Evolutionary conservation across 2,888 invertebrate genomes (phyloP).

Genomic region (Apamea anceps): DNA sequence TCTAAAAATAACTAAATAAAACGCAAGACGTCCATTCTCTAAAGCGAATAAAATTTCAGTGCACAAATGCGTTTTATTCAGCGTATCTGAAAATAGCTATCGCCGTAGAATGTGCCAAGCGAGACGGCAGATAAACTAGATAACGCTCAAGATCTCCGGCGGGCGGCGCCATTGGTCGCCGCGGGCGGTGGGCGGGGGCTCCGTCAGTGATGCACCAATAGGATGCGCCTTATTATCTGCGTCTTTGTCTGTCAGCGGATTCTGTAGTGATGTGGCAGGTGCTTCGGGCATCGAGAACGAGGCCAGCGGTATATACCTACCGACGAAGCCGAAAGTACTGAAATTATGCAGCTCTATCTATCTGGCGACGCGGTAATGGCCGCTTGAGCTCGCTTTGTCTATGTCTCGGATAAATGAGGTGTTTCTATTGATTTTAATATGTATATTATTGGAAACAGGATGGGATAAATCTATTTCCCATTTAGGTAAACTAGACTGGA

Average conservation of each 20-base stretch:
- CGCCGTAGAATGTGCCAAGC: constrained; percentile 80
- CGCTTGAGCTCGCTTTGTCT: constrained; percentile 21
- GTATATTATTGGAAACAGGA: background rate
- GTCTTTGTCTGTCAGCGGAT: constrained; percentile 90
- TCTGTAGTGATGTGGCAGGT: constrained; percentile 82
- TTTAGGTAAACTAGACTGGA: background rate
- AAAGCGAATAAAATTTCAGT: constrained; percentile 60
- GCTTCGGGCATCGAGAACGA: constrained; percentile 67
- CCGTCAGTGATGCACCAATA: constrained; percentile 91
- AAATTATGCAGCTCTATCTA: constrained; percentile 26
- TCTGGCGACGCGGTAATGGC: constrained; percentile 25
- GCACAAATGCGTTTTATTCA: constrained; percentile 64
- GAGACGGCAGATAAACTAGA: constrained; percentile 90
- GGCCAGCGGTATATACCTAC: constrained; percentile 51
- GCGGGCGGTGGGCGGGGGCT: constrained; percentile 85
- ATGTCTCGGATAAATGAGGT: background rate
- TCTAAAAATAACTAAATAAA: constrained; percentile 22
- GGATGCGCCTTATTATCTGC: constrained; percentile 89
- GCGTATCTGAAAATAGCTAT: constrained; percentile 83
- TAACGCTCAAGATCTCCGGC: constrained; percentile 90
- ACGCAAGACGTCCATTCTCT: constrained; percentile 51
- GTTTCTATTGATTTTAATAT: constrained; percentile 10
- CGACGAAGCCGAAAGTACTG: constrained; percentile 41
- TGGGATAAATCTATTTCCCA: constrained; percentile 15
- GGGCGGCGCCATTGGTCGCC: constrained; percentile 83